Conservation (phyloP, 2,797 vertebrate genomes). For the Lutjanus argentimaculatus region DNA sequence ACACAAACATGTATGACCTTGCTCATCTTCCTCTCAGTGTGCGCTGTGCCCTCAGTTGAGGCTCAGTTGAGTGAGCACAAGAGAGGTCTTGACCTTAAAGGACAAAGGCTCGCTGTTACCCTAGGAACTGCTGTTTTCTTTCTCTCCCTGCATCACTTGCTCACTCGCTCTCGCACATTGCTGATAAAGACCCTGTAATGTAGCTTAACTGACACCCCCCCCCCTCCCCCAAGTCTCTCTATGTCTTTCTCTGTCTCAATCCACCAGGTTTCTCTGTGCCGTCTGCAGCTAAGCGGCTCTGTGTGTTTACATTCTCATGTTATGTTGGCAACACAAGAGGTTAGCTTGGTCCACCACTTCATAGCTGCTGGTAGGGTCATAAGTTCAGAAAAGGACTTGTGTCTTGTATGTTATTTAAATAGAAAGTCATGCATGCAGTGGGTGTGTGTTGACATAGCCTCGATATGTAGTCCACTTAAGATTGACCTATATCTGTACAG, state of each 20-base stretch:
- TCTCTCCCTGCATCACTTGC: conserved; percentile 31
- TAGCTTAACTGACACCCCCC: conserved; percentile 56
- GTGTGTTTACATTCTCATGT: conserved; percentile 67
- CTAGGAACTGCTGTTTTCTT: conserved; percentile 51
- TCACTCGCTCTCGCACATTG: conserved; percentile 17
- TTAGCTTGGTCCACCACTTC: conserved; percentile 33
- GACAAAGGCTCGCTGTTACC: conserved; percentile 69
- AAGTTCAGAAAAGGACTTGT: conserved; percentile 41
- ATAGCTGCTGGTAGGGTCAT: conserved; percentile 43
- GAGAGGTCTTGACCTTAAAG: conserved; percentile 65
- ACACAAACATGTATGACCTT: conserved; percentile 62
- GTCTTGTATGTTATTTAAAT: conserved; percentile 53
- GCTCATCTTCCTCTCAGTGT: conserved; percentile 59
- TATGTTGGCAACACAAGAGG: conserved; percentile 60
- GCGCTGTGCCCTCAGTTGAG: conserved; percentile 42
- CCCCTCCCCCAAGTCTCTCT: conserved; percentile 31
- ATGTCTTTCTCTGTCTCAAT: conserved; percentile 27
- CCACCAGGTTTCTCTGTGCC: conserved; percentile 16
- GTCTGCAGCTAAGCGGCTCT: conserved; percentile 51
- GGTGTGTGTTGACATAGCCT: conserved; percentile 33
- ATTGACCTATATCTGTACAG: conserved; percentile 20
- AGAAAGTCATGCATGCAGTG: conserved; percentile 40
- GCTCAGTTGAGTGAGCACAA: conserved; percentile 61
- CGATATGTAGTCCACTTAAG: background rate
- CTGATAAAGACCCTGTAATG: conserved; percentile 58